Evolutionary conservation across 1,140 invertebrate genomes (phyloP).

Genomic region (Plodia interpunctella): DNA sequence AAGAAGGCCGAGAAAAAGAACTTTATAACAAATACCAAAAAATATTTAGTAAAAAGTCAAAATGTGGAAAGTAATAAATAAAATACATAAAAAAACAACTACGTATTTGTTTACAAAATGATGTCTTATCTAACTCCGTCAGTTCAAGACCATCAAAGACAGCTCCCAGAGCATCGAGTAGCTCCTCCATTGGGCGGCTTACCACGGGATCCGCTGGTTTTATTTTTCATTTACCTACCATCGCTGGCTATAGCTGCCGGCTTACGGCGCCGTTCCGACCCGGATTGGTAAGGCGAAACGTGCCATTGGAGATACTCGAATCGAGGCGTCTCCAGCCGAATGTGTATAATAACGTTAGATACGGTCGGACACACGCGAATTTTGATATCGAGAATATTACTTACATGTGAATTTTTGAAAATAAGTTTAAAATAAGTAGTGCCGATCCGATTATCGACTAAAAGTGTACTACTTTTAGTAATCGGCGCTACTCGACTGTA

Average conservation of each 20-base stretch:
- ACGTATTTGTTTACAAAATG: no score
- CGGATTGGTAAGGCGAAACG: constrained; percentile 43
- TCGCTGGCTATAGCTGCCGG: constrained; percentile 17
- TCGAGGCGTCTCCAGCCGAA: constrained; percentile 9
- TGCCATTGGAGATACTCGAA: constrained; percentile 18
- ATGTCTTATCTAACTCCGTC: no score
- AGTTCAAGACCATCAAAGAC: neutral
- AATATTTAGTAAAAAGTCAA: no score
- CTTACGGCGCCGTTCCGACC: constrained; percentile 35
- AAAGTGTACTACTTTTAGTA: no score
- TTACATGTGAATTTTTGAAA: neutral
- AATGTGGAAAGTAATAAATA: no score
- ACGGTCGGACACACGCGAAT: constrained; percentile 3
- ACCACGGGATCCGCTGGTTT: constrained; percentile 28
- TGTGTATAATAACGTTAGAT: constrained; percentile 6
- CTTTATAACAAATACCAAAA: no score
- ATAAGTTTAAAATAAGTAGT: no score
- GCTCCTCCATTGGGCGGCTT: neutral
- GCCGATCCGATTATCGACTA: no score
- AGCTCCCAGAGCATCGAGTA: neutral
- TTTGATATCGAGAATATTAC: constrained; percentile 9
- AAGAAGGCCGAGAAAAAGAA: no score
- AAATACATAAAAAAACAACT: no score
- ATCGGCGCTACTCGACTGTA: no score
- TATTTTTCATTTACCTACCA: constrained; percentile 56